Evolutionary conservation across 1,140 invertebrate species (phyloP).

Genomic region (Chrysoperla carnea): DNA sequence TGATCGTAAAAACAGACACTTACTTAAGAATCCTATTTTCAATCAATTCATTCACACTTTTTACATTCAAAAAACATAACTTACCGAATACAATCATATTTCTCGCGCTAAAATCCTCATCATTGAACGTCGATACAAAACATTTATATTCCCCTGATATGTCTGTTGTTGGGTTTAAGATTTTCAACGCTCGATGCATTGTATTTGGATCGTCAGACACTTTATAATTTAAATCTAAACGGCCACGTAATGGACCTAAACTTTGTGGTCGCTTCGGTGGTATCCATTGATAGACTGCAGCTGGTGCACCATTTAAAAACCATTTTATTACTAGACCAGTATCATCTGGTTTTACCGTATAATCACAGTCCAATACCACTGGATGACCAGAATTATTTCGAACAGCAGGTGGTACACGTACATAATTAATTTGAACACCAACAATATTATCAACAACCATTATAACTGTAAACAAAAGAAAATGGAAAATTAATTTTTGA

Average conservation of each 20-base stretch:
- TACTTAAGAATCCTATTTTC: too few species aligned
- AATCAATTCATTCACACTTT: too few species aligned
- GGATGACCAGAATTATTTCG: constrained; percentile 33
- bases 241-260: constrained; percentile 27
- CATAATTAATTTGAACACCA: constrained; percentile 31
- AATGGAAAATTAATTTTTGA: too few species aligned
- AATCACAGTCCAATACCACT: constrained; percentile 47
- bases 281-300: constrained; percentile 52
- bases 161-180: constrained; percentile 41
- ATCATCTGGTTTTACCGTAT: constrained; percentile 29
- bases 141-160: constrained; percentile 47
- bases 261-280: constrained; percentile 30
- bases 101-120: constrained; percentile 34
- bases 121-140: constrained; percentile 39
- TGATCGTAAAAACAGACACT: too few species aligned
- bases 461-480: too few species aligned
- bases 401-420: constrained; percentile 36
- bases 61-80: too few species aligned
- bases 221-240: constrained; percentile 36
- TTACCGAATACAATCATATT: constrained; percentile 48
- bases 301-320: constrained; percentile 37
- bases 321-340: constrained; percentile 46
- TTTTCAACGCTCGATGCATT: constrained; percentile 45
- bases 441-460: not conserved
- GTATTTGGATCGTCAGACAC: constrained; percentile 35